These are phyloP conservation scores for Lymantria monacha DNA, from an alignment of 2,888 invertebrate genomes.

Conservation along the genomic window DNA sequence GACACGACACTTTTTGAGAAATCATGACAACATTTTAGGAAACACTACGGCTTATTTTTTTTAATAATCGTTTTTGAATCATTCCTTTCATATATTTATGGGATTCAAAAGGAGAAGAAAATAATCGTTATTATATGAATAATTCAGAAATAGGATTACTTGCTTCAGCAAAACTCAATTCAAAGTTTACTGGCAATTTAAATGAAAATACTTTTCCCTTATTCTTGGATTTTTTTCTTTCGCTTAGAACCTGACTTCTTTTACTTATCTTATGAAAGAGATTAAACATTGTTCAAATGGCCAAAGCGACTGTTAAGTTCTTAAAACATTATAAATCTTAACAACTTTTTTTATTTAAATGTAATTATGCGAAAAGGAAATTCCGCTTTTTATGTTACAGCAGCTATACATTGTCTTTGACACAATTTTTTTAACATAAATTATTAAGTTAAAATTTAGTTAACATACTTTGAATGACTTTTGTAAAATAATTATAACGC, in stretches of 20 bases:
- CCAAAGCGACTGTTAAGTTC: constrained; percentile 31
- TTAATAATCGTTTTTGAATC: too few species aligned
- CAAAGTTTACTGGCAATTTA: constrained; percentile 59
- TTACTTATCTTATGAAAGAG: constrained; percentile 51
- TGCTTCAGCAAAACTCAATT: constrained; percentile 60
- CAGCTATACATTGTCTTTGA: not conserved
- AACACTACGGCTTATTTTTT: too few species aligned
- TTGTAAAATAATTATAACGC: too few species aligned
- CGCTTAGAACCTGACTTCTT: constrained; percentile 46
- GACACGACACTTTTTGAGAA: too few species aligned
- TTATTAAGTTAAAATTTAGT: too few species aligned
- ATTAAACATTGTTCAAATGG: constrained; percentile 57
- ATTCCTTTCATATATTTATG: too few species aligned
- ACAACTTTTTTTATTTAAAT: constrained; percentile 21
- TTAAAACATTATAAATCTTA: constrained; percentile 30
- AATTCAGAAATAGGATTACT: constrained; percentile 55
- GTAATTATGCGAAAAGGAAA: constrained; percentile 10
- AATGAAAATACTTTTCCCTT: constrained; percentile 56
- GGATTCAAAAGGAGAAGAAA: constrained; percentile 26
- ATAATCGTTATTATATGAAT: constrained; percentile 43
- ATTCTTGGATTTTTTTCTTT: constrained; percentile 45
- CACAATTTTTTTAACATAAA: not conserved
- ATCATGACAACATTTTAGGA: too few species aligned
- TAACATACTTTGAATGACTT: too few species aligned
- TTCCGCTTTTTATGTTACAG: constrained; percentile 1